phyloP scores from a whole-genome alignment of 2,113 vertebrate genomes.

The Probosciger aterrimus region DNA sequence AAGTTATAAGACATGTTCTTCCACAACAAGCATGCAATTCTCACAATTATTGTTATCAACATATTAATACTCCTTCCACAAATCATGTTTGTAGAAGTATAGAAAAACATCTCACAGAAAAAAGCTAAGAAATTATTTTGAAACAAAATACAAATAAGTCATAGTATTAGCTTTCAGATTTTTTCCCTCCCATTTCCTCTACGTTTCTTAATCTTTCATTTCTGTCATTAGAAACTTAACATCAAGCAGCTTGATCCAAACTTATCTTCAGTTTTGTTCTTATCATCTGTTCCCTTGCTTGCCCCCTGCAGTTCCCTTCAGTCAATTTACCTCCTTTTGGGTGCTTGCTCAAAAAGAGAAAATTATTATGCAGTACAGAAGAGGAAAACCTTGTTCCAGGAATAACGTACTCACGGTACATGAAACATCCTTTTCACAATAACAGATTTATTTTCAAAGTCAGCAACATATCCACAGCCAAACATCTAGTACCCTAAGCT shows the following conservation, averaged over 20 bases:
- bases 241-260: not conserved
- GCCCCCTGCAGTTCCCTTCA: not conserved
- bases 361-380: not conserved
- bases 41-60: not conserved
- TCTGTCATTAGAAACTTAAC: not conserved
- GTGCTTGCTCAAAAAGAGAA: not conserved
- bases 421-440: not conserved
- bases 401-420: not conserved
- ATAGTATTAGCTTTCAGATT: not conserved
- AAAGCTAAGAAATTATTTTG: not conserved
- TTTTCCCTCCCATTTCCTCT: not conserved
- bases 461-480: not conserved
- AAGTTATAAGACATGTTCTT: not conserved
- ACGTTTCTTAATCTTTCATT: not conserved
- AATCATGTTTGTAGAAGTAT: not conserved
- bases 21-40: not conserved
- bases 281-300: not conserved
- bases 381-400: not conserved
- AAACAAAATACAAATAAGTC: not conserved
- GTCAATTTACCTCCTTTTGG: not conserved
- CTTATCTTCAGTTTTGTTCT: not conserved
- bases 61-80: not conserved
- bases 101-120: not conserved
- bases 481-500: not conserved
- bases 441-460: not conserved